Evolutionary conservation across 2,888 invertebrate species (phyloP).

Genomic region (Zele albiditarsus): DNA sequence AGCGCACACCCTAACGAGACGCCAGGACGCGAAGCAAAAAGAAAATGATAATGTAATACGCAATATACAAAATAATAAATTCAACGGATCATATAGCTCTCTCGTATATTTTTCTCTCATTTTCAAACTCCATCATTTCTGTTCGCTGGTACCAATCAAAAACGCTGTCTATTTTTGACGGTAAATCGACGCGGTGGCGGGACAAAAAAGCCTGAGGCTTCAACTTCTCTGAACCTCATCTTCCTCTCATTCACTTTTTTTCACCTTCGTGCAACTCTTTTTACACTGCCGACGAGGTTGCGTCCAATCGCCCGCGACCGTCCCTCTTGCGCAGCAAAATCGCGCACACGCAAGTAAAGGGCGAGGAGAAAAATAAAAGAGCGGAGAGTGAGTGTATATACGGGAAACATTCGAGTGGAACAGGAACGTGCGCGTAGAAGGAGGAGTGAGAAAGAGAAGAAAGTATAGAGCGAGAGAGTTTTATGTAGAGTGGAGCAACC

Average conservation of each 20-base stretch:
- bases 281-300: slow-evolving; percentile 58
- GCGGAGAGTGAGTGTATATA: slow-evolving; percentile 21
- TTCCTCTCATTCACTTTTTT: slow-evolving; percentile 42
- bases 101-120: neutral
- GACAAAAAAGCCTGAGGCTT: slow-evolving; percentile 71
- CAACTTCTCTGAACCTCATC: slow-evolving; percentile 56
- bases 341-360: slow-evolving; percentile 38
- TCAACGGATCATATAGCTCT: neutral
- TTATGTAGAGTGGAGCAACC: neutral
- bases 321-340: slow-evolving; percentile 24
- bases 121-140: neutral
- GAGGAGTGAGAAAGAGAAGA: neutral
- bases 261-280: slow-evolving; percentile 61
- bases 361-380: slow-evolving; percentile 32
- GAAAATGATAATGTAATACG: slow-evolving; percentile 28
- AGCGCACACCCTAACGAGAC: slow-evolving; percentile 2
- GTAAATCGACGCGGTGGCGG: slow-evolving; percentile 62
- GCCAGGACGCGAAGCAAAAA: slow-evolving; percentile 8
- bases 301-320: slow-evolving; percentile 46
- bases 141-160: slow-evolving; percentile 31
- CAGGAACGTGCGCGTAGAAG: slow-evolving; percentile 8
- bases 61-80: neutral
- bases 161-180: slow-evolving; percentile 68
- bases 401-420: slow-evolving; percentile 29
- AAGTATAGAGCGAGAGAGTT: neutral